Base-by-base conservation (phyloP, 1,140 invertebrate genomes). In the Lepidotrigona ventralis region DNA sequence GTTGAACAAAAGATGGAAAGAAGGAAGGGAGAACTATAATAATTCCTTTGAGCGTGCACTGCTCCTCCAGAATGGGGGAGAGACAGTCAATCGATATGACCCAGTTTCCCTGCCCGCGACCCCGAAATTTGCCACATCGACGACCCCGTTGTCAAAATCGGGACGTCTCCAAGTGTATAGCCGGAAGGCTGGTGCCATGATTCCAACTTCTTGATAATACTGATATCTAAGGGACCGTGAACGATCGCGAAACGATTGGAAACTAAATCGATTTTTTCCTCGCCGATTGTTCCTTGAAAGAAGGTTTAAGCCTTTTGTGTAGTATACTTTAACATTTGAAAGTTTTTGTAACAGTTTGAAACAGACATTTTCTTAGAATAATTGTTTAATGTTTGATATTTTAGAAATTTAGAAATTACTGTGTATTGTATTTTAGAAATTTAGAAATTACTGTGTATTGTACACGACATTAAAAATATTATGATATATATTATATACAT, bases 1-100 rank as follows among this genome's bases (percentile, higher is more conserved):
- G 58, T 21, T 33, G 69, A 66, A 79, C 33, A 79, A 79, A 79
- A 72, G 76, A 46, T 26, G n/a, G 21, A 51, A 66, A 39, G 19
- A 56, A 66, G 12, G 12, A 33, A 33, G 33, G 21, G 6, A 39
- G 78, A 53, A 66, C 73, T 68, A 70, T 79, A 81, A 69, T 83
- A 68, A 70, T 84, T 76, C 56, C 66, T 88, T 80, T 74, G 69
- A 66, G 53, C 54, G 26, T 69, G 63, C 53, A 66, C 39, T 68
- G n/a, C 26, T 33, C 33, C 68, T 75, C 46, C n/a, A 66, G 81
- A 64, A 84, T 29, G 72, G 72, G 76, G 60, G 33, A 33, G 33
- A 63, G 79, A 63, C 46, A 26, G 56, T 56, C 86, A 83, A 87
- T 90, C 88, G 84, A 90, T 90, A 78, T 74, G 88, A 86, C 84